Evolutionary conservation across 2,113 vertebrate genomes (phyloP), one percentile per base, ranked within the genome.

Genomic region (Brienomyrus brachyistius): DNA sequence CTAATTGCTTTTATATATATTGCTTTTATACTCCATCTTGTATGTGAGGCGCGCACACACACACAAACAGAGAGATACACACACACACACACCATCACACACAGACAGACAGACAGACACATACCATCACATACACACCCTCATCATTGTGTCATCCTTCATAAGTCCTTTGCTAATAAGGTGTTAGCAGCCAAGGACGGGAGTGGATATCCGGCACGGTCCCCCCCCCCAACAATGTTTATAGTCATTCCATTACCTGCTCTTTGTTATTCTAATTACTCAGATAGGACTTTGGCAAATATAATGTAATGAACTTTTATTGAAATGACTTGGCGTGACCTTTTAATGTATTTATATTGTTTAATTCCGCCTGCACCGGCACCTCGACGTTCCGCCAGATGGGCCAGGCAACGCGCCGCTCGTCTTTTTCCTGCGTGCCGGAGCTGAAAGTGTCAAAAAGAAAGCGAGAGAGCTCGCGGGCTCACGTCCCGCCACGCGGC

Each of bases 241-340:
- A 88, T 43, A 88, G 86, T 88, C 66, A 88, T 88, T 88, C 35
- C 86, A 90, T 90, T 90, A 90, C 85, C 70, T 48, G 59, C 52
- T 80, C 85, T 88, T 86, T 87, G 89, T 90, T 90, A 90, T 90
- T 88, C 66, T 90, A 90, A 90, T 90, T 87, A 87, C 89, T 43
- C 27, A n/a, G 87, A 66, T 90, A 86, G n/a, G 70, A 90, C 86
- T 87, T 66, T 19, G 31, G 85, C 89, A 88, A 90, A 90, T 90
- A 45, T 82, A 90, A 88, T 40, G 59, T 88, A 87, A 90, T 90
- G 89, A 88, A 90, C 59, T 90, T 90, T 90, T 52, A 88, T 82
- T 87, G 59, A 80, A 90, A 87, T 43, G 86, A 82, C 86, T 90
- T 51, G 27, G 35, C 66, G 15, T 77, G 56, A 87, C 86, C 86